Base-by-base conservation (phyloP, 2,888 invertebrate species). In the Hoplodrina blanda region DNA sequence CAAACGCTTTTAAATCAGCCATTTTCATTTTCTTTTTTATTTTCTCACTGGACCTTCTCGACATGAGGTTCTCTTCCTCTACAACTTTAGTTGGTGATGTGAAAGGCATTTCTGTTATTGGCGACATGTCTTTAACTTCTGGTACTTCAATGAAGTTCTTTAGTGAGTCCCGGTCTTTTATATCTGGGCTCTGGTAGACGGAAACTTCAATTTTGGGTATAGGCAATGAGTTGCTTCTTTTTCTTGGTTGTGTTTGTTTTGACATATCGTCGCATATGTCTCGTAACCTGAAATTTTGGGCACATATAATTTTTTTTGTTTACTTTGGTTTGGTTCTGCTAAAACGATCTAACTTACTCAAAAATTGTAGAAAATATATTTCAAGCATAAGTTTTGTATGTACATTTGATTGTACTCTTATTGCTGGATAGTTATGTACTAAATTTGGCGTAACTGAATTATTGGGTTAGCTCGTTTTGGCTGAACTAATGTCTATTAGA, bases 121-220 rank as follows among this genome's bases (percentile, higher is more conserved):
- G 94, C 0, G 98, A 96, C 52, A 97, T 96, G 82, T 98, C 97
- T 88, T 97, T 97, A 0, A 96, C 95, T 84, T 98, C 98, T 0
- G 98, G 98, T 5, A 98, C 96, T 90, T 98, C 98, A 73, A 98
- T 98, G 70, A 97, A 97, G 87, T 98, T 98, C 89, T 98, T 98
- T 7, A 96, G 83, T 0, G 97, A 97, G 65, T 97, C 97, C 20
- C 96, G 96, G 78, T 97, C 97, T 85, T 97, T 97, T 30, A 96
- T 95, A 71, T 97, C 98, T 0, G 97, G 97, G 84, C 97, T 98
- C 91, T 98, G 98, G 89, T 98, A 98, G 41, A 98, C 95, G 0
- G 98, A 98, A 0, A 98, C 97, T 92, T 98, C 98, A 73, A 99
- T 98, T 95, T 99, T 98, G 2, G 99, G 98, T 89, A 98, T 98